Conservation (phyloP, 1,140 invertebrate species). For the Philotrypesis tridentata region DNA sequence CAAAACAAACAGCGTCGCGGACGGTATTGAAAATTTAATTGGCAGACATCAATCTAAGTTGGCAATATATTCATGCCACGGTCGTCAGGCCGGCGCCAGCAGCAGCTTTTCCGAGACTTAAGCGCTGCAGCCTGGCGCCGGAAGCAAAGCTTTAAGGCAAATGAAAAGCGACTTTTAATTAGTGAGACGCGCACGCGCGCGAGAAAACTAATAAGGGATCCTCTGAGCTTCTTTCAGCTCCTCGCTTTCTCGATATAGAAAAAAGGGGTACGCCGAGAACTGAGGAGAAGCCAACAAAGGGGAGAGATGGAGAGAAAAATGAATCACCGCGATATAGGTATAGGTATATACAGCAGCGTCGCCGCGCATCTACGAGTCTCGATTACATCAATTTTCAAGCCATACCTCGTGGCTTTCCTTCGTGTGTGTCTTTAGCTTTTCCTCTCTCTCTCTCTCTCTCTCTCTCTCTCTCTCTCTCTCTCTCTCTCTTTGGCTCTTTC, state of each 20-base stretch:
- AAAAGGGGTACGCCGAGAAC: not conserved
- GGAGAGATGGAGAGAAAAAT: not conserved
- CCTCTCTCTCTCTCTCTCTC: not conserved
- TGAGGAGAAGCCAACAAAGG: not conserved
- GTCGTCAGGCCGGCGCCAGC: not conserved
- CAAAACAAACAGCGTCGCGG: not conserved
- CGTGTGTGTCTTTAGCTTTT: not conserved
- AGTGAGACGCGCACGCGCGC: constrained; percentile 10
- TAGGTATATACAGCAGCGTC: not conserved
- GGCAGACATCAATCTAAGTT: constrained; percentile 27
- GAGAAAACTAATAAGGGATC: constrained; percentile 45
- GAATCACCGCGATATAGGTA: not conserved
- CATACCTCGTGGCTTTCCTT: not conserved
- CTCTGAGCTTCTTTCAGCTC: not conserved
- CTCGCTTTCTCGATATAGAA: not conserved
- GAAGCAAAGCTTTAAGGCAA: constrained; percentile 33
- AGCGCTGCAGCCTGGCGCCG: not conserved
- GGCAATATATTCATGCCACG: constrained; percentile 18
- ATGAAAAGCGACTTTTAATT: constrained; percentile 47
- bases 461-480: not conserved
- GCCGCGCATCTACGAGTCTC: not conserved
- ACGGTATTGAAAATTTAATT: constrained; percentile 28
- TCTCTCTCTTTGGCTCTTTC: no score
- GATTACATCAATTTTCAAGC: constrained; percentile 33
- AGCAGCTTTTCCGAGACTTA: not conserved